Evolutionary conservation across 2,113 vertebrate genomes (phyloP).

Genomic region (Cercocebus atys): DNA sequence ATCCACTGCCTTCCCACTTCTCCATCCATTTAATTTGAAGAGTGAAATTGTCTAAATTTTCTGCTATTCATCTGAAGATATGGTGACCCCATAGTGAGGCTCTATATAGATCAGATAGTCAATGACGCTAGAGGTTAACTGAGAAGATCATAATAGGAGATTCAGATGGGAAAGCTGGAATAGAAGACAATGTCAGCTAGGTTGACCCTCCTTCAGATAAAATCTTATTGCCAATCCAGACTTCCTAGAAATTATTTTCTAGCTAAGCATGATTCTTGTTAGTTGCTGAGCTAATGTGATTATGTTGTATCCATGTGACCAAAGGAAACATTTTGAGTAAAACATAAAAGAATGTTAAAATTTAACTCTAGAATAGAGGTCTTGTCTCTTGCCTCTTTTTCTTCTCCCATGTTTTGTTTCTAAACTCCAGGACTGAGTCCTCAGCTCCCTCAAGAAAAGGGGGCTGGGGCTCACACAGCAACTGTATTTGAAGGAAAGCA

Average conservation of each 20-base stretch:
- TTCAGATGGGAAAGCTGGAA: not conserved
- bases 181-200: not conserved
- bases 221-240: not conserved
- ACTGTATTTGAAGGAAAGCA: constrained; percentile 57
- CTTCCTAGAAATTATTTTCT: constrained; percentile 34
- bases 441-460: not conserved
- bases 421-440: constrained; percentile 25
- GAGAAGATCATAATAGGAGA: not conserved
- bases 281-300: not conserved
- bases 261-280: constrained; percentile 11
- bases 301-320: not conserved
- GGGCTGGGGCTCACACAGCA: not conserved
- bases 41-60: not conserved
- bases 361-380: constrained; percentile 25
- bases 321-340: constrained; percentile 35
- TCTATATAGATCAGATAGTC: not conserved
- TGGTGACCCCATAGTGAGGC: not conserved
- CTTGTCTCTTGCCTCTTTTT: constrained; percentile 9
- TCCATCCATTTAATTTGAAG: not conserved
- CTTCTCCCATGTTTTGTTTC: not conserved
- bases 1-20: not conserved
- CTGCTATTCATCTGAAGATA: not conserved
- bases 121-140: not conserved
- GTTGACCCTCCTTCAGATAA: not conserved
- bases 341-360: not conserved